Conservation (phyloP, 64 coral and sea anemone species). For the Astreopora myriophthalma region DNA sequence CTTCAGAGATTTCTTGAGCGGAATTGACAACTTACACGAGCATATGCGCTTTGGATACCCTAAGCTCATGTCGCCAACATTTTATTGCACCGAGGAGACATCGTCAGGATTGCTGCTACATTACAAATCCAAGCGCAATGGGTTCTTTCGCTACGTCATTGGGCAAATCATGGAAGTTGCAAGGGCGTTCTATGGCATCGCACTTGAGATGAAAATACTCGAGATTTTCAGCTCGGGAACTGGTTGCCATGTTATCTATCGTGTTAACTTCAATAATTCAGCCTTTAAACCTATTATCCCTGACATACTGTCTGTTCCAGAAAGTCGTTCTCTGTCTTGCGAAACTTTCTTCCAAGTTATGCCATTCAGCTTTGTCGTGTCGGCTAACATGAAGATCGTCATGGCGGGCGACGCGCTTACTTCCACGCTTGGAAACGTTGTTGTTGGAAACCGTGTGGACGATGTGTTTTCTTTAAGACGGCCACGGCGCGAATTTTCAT, state of each 20-base stretch:
- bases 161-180: constrained; percentile 68
- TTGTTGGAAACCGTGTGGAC: constrained; percentile 55
- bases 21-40: constrained; percentile 87
- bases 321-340: constrained; percentile 20
- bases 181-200: constrained; percentile 32
- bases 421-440: constrained; percentile 46
- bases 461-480: constrained; percentile 66
- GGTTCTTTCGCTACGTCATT: constrained; percentile 79
- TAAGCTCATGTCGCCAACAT: constrained; percentile 74
- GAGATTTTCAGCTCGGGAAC: background rate
- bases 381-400: constrained; percentile 58
- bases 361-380: constrained; percentile 86
- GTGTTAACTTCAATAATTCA: constrained; percentile 76
- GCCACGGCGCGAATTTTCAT: constrained; percentile 75
- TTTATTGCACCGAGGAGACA: constrained; percentile 84
- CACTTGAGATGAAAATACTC: constrained; percentile 34
- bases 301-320: background rate
- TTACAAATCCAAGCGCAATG: constrained; percentile 68
- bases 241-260: constrained; percentile 53
- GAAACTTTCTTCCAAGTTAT: constrained; percentile 68
- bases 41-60: constrained; percentile 93
- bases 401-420: constrained; percentile 45
- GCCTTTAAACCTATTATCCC: constrained; percentile 60
- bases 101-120: constrained; percentile 74
- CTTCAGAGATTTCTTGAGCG: constrained; percentile 71